phyloP scores from a whole-genome alignment of 2,888 invertebrate species.

The Euproctis similis region DNA sequence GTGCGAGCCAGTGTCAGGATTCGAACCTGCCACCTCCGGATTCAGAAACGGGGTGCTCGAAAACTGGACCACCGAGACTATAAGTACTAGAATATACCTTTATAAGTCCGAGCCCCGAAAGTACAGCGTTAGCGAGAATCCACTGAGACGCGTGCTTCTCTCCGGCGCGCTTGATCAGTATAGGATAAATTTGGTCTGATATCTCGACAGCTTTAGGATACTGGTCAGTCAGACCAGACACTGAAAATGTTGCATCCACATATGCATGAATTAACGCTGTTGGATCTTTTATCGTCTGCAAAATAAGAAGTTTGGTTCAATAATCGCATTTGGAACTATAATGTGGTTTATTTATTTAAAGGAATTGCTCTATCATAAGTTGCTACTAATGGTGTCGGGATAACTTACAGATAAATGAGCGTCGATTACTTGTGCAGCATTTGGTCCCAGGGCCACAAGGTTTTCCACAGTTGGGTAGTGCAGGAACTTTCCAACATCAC shows the following conservation, averaged over 20 bases:
- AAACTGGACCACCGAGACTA: too few species aligned
- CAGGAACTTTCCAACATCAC: conserved; percentile 48
- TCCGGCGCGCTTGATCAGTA: conserved; percentile 46
- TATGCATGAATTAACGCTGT: conserved; percentile 50
- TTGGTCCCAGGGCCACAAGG: conserved; percentile 37
- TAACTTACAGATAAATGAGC: conserved; percentile 44
- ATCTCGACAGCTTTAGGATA: conserved; percentile 5
- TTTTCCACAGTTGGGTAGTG: conserved; percentile 43
- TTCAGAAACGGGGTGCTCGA: too few species aligned
- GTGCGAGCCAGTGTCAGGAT: too few species aligned
- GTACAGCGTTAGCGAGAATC: too few species aligned
- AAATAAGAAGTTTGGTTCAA: too few species aligned
- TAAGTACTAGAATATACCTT: too few species aligned
- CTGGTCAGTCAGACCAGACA: conserved; percentile 54
- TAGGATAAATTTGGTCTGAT: conserved; percentile 64
- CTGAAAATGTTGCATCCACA: conserved; percentile 68
- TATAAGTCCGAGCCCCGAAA: too few species aligned
- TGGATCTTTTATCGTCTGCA: conserved; percentile 45
- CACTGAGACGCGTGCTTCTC: conserved; percentile 33
- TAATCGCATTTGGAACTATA: background rate
- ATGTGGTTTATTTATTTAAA: background rate
- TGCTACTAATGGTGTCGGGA: background rate
- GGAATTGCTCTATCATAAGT: background rate
- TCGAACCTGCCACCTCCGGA: too few species aligned
- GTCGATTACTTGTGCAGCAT: conserved; percentile 48